phyloP scores from a whole-genome alignment of 1,140 invertebrate species.

The Macrostomum lignano region DNA sequence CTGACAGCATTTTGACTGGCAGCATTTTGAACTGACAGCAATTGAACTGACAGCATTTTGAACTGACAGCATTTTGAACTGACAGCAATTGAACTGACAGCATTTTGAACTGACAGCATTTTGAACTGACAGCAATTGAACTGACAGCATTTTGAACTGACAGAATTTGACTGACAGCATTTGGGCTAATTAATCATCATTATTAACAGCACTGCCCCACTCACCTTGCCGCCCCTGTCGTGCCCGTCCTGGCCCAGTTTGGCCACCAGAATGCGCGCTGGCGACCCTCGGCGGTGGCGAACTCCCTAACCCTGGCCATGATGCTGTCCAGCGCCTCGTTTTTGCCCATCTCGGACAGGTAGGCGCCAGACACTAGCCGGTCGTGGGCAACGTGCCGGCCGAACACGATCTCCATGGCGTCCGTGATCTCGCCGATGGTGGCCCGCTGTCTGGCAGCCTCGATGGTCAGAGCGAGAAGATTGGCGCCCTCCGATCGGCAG shows the following conservation, averaged over 20 bases:
- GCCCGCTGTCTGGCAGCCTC: conserved; percentile 31
- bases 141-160: too few species aligned
- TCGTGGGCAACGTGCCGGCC: conserved; percentile 33
- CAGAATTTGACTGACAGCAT: too few species aligned
- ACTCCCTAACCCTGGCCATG: conserved; percentile 29
- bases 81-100: too few species aligned
- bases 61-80: too few species aligned
- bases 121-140: too few species aligned
- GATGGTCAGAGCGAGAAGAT: conserved; percentile 33
- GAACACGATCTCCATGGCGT: conserved; percentile 35
- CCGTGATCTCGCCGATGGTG: conserved; percentile 37
- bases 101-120: too few species aligned
- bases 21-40: too few species aligned
- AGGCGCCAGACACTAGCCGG: conserved; percentile 36
- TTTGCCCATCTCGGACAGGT: conserved; percentile 33
- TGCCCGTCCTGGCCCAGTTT: conserved; percentile 43
- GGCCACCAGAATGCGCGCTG: conserved; percentile 36
- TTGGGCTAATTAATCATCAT: too few species aligned
- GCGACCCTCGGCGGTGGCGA: conserved; percentile 33
- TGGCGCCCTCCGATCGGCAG: conserved; percentile 27
- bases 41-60: too few species aligned
- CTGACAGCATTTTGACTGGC: too few species aligned
- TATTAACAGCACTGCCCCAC: too few species aligned
- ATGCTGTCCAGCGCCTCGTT: conserved; percentile 30
- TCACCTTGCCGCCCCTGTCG: conserved; percentile 38